These are phyloP conservation scores for Leucoptera coffeella DNA, from an alignment of 2,888 invertebrate genomes.

Conservation along the genomic window DNA sequence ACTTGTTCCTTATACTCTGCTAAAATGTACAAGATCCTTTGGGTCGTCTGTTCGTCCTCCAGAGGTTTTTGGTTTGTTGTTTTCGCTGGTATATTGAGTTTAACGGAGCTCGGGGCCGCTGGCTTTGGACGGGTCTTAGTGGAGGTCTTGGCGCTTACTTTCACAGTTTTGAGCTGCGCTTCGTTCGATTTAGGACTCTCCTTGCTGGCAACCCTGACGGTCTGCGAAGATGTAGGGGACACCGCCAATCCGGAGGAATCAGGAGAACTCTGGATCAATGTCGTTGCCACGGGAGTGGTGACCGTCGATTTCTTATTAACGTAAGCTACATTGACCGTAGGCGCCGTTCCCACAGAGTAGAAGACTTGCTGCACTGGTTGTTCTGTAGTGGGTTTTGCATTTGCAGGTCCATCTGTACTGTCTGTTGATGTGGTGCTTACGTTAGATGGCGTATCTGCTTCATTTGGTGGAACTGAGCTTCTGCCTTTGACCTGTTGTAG, in stretches of 20 bases:
- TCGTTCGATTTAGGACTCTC: slow-evolving; percentile 9
- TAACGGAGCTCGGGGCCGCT: slow-evolving; percentile 53
- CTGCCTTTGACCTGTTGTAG: slow-evolving; percentile 75
- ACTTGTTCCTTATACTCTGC: slow-evolving; percentile 77
- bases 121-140: slow-evolving; percentile 55
- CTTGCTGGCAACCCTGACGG: slow-evolving; percentile 1
- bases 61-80: slow-evolving; percentile 62
- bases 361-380: slow-evolving; percentile 28
- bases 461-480: slow-evolving; percentile 56
- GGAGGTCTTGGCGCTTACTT: slow-evolving; percentile 25
- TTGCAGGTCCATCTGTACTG: slow-evolving; percentile 16
- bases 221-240: slow-evolving; percentile 22
- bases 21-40: slow-evolving; percentile 70
- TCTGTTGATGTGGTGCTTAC: slow-evolving; percentile 17
- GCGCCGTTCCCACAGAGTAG: slow-evolving; percentile 30
- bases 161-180: slow-evolving; percentile 18
- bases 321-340: slow-evolving; percentile 30
- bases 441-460: slow-evolving; percentile 16
- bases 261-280: slow-evolving; percentile 29
- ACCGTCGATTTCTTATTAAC: slow-evolving; percentile 33
- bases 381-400: too few species aligned
- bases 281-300: slow-evolving; percentile 21
- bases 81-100: slow-evolving; percentile 57
- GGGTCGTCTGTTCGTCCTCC: slow-evolving; percentile 76
- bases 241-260: slow-evolving; percentile 31